Percentiles rank a stretch among this genome's conserved stretches.
Conservation (phyloP, 1,140 invertebrate species). For the Drosophila mauritiana region DNA sequence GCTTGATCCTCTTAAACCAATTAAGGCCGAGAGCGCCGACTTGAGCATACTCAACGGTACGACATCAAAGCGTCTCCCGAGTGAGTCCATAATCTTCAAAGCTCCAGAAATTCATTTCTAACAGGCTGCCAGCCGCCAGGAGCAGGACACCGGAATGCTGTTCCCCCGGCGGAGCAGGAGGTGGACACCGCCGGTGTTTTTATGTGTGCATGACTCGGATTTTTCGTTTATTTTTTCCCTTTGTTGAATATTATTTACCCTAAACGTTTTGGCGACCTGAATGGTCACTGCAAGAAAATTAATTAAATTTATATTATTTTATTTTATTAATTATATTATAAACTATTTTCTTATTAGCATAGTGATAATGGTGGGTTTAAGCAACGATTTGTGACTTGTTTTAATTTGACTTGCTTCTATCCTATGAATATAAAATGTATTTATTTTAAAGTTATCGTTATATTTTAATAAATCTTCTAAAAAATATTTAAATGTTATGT, state of each 20-base stretch:
- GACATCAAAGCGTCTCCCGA: conserved; percentile 81
- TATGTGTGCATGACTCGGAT: conserved; percentile 11
- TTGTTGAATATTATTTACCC: conserved; percentile 57
- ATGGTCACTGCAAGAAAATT: conserved; percentile 10
- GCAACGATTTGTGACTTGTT: too few relatives aligned
- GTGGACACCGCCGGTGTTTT: conserved; percentile 5
- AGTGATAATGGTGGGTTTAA: too few relatives aligned
- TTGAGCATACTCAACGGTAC: conserved; percentile 64
- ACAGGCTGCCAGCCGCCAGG: conserved; percentile 58
- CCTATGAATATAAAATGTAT: too few relatives aligned
- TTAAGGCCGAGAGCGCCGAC: conserved; percentile 49
- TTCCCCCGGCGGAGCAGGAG: neutral
- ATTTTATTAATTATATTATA: neutral
- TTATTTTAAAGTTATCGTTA: too few relatives aligned
- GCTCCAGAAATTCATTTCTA: conserved; percentile 80
- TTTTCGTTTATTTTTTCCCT: conserved; percentile 41
- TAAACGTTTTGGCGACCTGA: conserved; percentile 20
- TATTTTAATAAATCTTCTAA: too few relatives aligned
- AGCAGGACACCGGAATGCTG: conserved; percentile 46
- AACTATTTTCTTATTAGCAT: neutral
- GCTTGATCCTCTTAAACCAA: conserved; percentile 79
- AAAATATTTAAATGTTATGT: too few relatives aligned
- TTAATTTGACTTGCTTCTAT: too few relatives aligned
- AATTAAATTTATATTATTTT: neutral
- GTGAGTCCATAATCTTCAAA: conserved; percentile 83